Evolutionary conservation across 1,140 invertebrate genomes (phyloP).

Genomic region (Delia radicum): DNA sequence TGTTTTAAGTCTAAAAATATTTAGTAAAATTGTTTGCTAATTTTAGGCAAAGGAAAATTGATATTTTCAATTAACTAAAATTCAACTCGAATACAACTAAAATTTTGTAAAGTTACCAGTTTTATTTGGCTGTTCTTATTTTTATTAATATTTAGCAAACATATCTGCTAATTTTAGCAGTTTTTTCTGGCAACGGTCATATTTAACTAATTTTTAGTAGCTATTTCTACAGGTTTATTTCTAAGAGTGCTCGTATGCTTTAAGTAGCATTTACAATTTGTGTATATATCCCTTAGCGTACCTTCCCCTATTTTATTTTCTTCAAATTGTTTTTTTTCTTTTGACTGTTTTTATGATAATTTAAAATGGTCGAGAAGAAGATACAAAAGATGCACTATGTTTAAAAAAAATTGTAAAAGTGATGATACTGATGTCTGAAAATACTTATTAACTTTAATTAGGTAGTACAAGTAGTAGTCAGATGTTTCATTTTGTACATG

Average conservation of each 20-base stretch:
- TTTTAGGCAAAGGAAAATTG: too few relatives aligned
- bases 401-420: not conserved
- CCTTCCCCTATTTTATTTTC: not conserved
- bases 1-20: too few relatives aligned
- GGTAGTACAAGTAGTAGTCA: not conserved
- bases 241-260: not conserved
- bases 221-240: too few relatives aligned
- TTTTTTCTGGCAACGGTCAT: too few relatives aligned
- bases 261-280: not conserved
- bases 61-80: too few relatives aligned
- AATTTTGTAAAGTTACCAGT: too few relatives aligned
- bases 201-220: too few relatives aligned
- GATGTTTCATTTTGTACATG: not conserved
- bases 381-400: not conserved
- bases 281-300: not conserved
- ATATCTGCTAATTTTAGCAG: not conserved
- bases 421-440: not conserved
- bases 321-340: too few relatives aligned
- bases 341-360: not conserved
- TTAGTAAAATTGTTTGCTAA: too few relatives aligned
- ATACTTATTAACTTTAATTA: slow-evolving; percentile 5
- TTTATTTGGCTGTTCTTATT: too few relatives aligned
- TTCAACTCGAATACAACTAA: too few relatives aligned
- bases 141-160: too few relatives aligned
- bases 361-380: not conserved